Base-by-base conservation (phyloP, 1,140 invertebrate genomes). In the Anastatus disparis region DNA sequence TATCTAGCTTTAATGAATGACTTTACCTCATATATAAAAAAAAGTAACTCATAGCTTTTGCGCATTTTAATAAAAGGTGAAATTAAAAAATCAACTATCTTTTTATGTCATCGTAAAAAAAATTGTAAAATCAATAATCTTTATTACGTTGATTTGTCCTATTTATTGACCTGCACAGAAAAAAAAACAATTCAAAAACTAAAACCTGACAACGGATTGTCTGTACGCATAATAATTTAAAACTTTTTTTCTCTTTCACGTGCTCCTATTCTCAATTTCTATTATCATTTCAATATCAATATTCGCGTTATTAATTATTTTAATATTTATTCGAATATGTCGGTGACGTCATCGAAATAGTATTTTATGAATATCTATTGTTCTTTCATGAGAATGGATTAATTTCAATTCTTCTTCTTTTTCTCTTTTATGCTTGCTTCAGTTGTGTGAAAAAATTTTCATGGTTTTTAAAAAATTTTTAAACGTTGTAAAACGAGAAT, bases 271-370 rank as follows among this genome's bases (percentile, higher is more conserved):
- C 31, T 42, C 13, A 20, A 61, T 61, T 64, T 46, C 56, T 27
- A 69, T 69, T 69, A 69, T 69, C 66, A 52, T 3, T 8, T 9
- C 22, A 44, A 44, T 61, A 69, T 69, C 61, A 61, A 69, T 69
- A 46, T 22, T 13, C 22, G 24, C 42, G 31, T 27, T 69, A n/a
- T n/a, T n/a, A 42, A 69, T 69, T 69, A 69, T 24, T 31, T 15
- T 44, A 69, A 69, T 61, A 69, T 61, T 69, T 61, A 61, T 69
- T 52, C 35, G 24, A n/a, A 65, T 42, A 15, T 46, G 15, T 29
- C 17, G 44, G 6, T 13, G 24, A 24, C 15, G 20, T 27, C 10
- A n/a, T 20, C 3, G 29, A 2, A 42, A 61, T 50, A 61, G 56
- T 69, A 29, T 61, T 69, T 59, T 61, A 52, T 9, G n/a, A 13